A percentile compares a stretch with the other conserved stretches of the same genome.
phyloP scores from a whole-genome alignment of 2,888 invertebrate species.

The Athetis lepigone region DNA sequence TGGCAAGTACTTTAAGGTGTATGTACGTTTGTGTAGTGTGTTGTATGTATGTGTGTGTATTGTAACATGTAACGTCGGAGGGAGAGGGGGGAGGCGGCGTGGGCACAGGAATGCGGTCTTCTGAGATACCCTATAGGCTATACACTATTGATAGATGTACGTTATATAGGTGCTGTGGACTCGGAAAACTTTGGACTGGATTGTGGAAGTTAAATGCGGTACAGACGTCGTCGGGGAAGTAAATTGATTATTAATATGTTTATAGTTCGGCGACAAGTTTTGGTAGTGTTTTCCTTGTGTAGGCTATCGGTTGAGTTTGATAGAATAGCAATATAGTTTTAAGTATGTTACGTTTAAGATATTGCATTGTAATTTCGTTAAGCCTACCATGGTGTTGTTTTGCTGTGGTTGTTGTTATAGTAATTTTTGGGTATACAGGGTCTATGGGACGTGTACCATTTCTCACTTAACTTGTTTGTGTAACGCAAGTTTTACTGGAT shows the following conservation, averaged over 20 bases:
- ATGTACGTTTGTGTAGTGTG: conserved; percentile 32
- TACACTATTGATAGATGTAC: conserved; percentile 80
- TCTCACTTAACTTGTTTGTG: too few species aligned
- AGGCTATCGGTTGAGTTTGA: neutral
- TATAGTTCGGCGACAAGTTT: conserved; percentile 18
- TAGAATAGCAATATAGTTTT: too few species aligned
- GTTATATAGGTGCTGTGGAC: conserved; percentile 70
- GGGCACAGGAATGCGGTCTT: conserved; percentile 87
- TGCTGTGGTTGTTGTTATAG: neutral
- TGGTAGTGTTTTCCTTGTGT: conserved; percentile 13
- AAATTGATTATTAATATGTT: conserved; percentile 30
- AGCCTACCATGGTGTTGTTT: neutral
- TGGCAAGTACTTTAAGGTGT: conserved; percentile 37
- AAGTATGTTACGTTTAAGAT: too few species aligned
- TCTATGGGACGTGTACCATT: too few species aligned
- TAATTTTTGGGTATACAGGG: too few species aligned
- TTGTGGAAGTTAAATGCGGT: conserved; percentile 35
- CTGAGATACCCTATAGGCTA: conserved; percentile 86
- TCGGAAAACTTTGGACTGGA: conserved; percentile 66
- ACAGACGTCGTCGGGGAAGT: neutral
- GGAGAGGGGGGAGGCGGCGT: conserved; percentile 73
- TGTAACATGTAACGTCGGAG: conserved; percentile 76
- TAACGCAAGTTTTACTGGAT: too few species aligned
- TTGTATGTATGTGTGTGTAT: conserved; percentile 65
- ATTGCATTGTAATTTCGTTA: neutral